These are phyloP conservation scores for Eupithecia exiguata DNA, from an alignment of 2,888 invertebrate species.

Conservation along the genomic window DNA sequence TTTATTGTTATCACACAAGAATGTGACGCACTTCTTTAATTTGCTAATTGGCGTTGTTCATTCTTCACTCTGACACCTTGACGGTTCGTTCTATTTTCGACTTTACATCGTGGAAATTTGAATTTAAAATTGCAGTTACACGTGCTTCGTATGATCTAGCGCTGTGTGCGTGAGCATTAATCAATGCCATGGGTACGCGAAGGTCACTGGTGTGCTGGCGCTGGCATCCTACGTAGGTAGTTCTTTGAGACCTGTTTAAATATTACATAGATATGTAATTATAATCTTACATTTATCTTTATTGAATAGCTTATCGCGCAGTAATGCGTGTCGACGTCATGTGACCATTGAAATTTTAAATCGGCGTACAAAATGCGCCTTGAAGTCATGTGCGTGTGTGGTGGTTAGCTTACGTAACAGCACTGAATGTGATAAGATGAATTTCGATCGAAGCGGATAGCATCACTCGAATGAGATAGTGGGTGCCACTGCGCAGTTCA, in stretches of 20 bases:
- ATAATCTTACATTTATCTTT: conserved; percentile 17
- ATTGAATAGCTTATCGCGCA: conserved; percentile 5
- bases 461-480: conserved; percentile 72
- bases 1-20: conserved; percentile 55
- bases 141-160: conserved; percentile 63
- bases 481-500: conserved; percentile 73
- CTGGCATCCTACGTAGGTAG: conserved; percentile 59
- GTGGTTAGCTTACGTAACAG: conserved; percentile 45
- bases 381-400: conserved; percentile 31
- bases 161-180: conserved; percentile 78
- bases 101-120: conserved; percentile 56
- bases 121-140: conserved; percentile 53
- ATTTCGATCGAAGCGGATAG: conserved; percentile 51
- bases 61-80: conserved; percentile 49
- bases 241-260: conserved; percentile 42
- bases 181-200: conserved; percentile 77
- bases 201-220: conserved; percentile 67
- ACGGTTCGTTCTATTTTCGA: conserved; percentile 53
- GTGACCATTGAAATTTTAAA: conserved; percentile 42
- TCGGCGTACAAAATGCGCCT: conserved; percentile 47
- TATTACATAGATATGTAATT: not conserved
- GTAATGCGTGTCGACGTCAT: conserved; percentile 54
- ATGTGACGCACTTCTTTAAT: conserved; percentile 66
- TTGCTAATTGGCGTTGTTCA: conserved; percentile 73
- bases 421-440: conserved; percentile 48